Percentiles rank a stretch among this genome's conserved stretches.
phyloP scores from a whole-genome alignment of 1,140 invertebrate species.

The Harlomillsia oculata region DNA sequence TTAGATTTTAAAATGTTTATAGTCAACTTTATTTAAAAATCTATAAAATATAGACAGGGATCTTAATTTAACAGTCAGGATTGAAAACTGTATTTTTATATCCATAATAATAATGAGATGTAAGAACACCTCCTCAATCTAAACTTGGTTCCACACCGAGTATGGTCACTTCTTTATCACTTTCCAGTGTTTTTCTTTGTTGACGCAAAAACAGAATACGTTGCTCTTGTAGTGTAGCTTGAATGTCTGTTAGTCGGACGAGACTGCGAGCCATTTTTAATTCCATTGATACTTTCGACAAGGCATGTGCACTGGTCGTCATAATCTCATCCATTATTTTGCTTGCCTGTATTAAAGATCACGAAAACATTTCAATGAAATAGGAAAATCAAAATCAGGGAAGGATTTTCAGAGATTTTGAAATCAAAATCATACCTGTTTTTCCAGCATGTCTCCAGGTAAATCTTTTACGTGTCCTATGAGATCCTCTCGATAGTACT shows the following conservation, averaged over 20 bases:
- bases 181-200: conserved; percentile 78
- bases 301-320: conserved; percentile 71
- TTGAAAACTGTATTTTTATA: too few species aligned
- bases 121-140: too few species aligned
- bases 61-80: too few species aligned
- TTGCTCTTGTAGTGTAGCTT: conserved; percentile 92
- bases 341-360: conserved; percentile 55
- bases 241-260: conserved; percentile 89
- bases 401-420: neutral
- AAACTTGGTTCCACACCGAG: conserved; percentile 28
- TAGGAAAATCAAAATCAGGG: too few species aligned
- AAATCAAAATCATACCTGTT: conserved; percentile 57
- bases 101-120: too few species aligned
- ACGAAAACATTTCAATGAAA: too few species aligned
- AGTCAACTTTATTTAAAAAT: too few species aligned
- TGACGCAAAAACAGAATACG: conserved; percentile 85
- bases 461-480: conserved; percentile 83
- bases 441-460: conserved; percentile 83
- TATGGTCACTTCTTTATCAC: conserved; percentile 40
- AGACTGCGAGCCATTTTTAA: conserved; percentile 87
- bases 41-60: too few species aligned
- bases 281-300: conserved; percentile 87
- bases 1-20: too few species aligned
- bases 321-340: conserved; percentile 75
- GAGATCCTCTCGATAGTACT: conserved; percentile 83